Base-by-base conservation (phyloP, 2,797 vertebrate genomes). In the Serranus cabrilla region DNA sequence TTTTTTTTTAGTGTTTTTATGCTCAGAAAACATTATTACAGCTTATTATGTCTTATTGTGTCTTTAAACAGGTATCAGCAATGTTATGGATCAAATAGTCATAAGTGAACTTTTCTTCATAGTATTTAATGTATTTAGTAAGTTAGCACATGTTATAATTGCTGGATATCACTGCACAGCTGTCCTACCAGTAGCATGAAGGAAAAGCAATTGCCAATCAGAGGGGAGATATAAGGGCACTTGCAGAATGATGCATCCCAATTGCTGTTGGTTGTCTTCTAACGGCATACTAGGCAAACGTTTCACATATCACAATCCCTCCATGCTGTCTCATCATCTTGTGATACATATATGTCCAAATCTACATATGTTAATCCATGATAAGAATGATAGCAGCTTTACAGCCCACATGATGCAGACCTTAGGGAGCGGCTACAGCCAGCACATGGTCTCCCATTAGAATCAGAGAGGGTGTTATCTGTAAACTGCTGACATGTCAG, bases 401-500 rank as follows among this genome's bases (percentile, higher is more conserved):
- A 27, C 27, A 27, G 59, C 20, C 11, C n/a, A 47, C 25, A 34
- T 62, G 21, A 34, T 34, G 8, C 1, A 45, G 50, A n/a, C 31
- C 10, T 57, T 39, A 11, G 27, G 47, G 16, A 57, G 46, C 18
- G 20, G 43, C 31, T 13, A 57, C 27, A 46, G n/a, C 14, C 58
- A 23, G n/a, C 27, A 45, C 39, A 25, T 40, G 51, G 20, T 20
- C 25, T 56, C 31, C 31, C 37, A 42, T 73, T 42, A 56, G 18
- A 63, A 37, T 11, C 20, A 40, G 17, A 47, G 25, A 52, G 8
- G 12, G 69, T 50, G n/a, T 54, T 46, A 47, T 62, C 51, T 25
- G 42, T 63, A 27, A 27, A 46, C 25, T 71, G 50, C 50, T 46
- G 40, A 62, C 58, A 45, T 37, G 49, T 39, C 20, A 56, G 4